Base-by-base conservation (phyloP, 2,888 invertebrate genomes). In the Drosophila kuntzei region DNA sequence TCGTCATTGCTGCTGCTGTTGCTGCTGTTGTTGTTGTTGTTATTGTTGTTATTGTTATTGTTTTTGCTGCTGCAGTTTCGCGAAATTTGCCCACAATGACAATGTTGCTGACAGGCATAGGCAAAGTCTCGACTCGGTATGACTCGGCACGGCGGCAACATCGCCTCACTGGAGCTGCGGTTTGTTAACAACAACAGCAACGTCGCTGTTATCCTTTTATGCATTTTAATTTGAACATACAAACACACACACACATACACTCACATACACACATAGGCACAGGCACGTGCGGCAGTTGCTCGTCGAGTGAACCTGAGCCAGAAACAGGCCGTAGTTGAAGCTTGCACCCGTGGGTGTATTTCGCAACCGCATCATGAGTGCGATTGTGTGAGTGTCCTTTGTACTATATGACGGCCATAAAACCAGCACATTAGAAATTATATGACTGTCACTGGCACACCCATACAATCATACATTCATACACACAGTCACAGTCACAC, bases 401-500 rank as follows among this genome's bases (percentile, higher is more conserved):
- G 83, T 79, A 32, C 53, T 54, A 65, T 78, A 72, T 62, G 70
- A 61, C 77, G 69, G 72, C 82, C 88, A 85, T 85, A 87, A 85
- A 88, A 82, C 80, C 85, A 81, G 71, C 88, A 79, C 85, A 87
- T 85, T 85, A 87, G 83, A 86, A 85, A 85, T 85, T 87, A 85
- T 83, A 85, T 78, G 86, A 79, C 83, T 77, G 78, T 69, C 79
- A 58, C 67, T 60, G 67, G 62, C 80, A 70, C 36, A 54, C 55
- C 37, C 29, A 58, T 25, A 37, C 58, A 46, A 39, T 32, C 36
- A 55, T 39, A 47, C 25, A 54, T 46, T 41, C 39, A 47, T 29
- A 41, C 27, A 49, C 27, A 55, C n/a, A 18, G 58, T 37, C 54
- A 37, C 20, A 50, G 51, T 63, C 41, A 53, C 36, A 62, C 32